These are phyloP conservation scores for Lypha dubia DNA, from an alignment of 2,888 invertebrate species.

Conservation along the genomic window DNA sequence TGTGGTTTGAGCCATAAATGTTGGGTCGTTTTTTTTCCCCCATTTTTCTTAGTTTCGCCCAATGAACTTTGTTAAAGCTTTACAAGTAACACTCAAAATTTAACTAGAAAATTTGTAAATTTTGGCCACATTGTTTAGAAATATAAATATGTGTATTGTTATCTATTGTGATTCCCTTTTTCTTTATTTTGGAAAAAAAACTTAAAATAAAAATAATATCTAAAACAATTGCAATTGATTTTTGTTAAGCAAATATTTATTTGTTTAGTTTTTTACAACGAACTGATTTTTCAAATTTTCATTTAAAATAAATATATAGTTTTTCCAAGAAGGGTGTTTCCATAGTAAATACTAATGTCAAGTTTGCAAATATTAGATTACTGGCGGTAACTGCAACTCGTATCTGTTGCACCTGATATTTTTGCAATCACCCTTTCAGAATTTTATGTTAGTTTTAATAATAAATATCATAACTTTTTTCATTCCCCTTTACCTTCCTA, in stretches of 20 bases:
- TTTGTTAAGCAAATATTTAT: slow-evolving; percentile 54
- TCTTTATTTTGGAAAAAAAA: slow-evolving; percentile 22
- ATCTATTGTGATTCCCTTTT: slow-evolving; percentile 57
- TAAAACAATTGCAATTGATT: slow-evolving; percentile 66
- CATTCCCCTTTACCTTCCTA: neutral
- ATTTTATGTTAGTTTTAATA: neutral
- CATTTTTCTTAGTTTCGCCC: slow-evolving; percentile 50
- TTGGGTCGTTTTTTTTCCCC: neutral
- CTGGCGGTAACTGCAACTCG: too few species aligned
- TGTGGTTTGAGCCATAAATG: slow-evolving; percentile 60
- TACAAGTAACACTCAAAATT: slow-evolving; percentile 70
- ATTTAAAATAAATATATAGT: neutral
- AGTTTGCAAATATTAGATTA: neutral
- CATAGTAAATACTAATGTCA: neutral
- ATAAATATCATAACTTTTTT: neutral
- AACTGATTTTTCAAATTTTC: slow-evolving; percentile 42
- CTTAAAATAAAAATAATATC: slow-evolving; percentile 43
- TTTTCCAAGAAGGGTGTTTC: neutral
- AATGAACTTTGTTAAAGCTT: slow-evolving; percentile 64
- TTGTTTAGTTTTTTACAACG: slow-evolving; percentile 64
- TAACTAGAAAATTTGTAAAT: slow-evolving; percentile 58
- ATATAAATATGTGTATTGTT: slow-evolving; percentile 30
- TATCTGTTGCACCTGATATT: too few species aligned
- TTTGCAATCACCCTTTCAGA: too few species aligned
- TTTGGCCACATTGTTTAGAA: slow-evolving; percentile 24